phyloP scores from a whole-genome alignment of 2,797 vertebrate species.

The Amazona finschi region DNA sequence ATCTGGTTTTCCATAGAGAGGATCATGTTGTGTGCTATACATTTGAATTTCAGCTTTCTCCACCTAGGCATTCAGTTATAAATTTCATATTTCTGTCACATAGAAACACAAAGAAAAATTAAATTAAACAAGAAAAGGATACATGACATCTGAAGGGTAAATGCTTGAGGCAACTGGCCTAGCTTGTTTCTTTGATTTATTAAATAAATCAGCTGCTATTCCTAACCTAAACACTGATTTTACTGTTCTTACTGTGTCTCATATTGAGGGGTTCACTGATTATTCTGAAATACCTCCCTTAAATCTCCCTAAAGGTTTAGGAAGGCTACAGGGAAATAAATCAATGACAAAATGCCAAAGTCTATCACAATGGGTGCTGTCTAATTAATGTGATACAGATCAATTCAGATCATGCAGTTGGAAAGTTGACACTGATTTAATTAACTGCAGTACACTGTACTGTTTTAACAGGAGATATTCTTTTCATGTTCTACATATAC shows the following conservation, averaged over 20 bases:
- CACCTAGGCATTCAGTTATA: not conserved
- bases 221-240: slow-evolving; percentile 31
- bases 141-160: slow-evolving; percentile 20
- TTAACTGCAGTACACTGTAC: not conserved
- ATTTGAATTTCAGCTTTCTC: not conserved
- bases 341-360: slow-evolving; percentile 20
- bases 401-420: slow-evolving; percentile 11
- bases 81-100: slow-evolving; percentile 11
- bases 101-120: slow-evolving; percentile 31
- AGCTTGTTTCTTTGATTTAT: slow-evolving; percentile 48
- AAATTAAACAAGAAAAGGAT: slow-evolving; percentile 29
- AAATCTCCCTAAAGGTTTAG: slow-evolving; percentile 23
- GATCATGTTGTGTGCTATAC: not conserved
- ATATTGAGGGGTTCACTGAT: not conserved
- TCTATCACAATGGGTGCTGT: not conserved
- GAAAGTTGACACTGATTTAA: slow-evolving; percentile 36
- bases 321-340: slow-evolving; percentile 30
- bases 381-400: slow-evolving; percentile 26
- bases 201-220: slow-evolving; percentile 45
- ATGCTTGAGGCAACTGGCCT: slow-evolving; percentile 20
- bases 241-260: not conserved
- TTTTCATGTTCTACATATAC: not conserved
- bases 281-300: slow-evolving; percentile 21
- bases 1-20: slow-evolving; percentile 28
- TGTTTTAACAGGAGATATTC: not conserved